These are phyloP conservation scores for Dromius quadrimaculatus DNA, from an alignment of 2,888 invertebrate species.

Conservation along the genomic window DNA sequence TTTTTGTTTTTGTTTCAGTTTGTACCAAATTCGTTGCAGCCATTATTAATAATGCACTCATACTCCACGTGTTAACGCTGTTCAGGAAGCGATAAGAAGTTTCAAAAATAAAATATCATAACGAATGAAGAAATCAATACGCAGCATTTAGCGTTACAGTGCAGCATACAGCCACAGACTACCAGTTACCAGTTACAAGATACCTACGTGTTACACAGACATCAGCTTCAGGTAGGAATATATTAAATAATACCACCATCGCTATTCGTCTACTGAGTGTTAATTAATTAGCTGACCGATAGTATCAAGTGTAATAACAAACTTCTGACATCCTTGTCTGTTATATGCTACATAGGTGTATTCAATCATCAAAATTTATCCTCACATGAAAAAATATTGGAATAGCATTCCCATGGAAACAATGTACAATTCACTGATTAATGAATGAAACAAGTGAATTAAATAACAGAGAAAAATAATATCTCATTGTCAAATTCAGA, in stretches of 20 bases:
- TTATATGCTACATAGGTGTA: background rate
- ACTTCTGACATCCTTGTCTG: conserved; percentile 24
- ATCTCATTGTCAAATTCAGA: conserved; percentile 26
- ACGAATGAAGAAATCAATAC: conserved; percentile 50
- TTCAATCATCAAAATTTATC: background rate
- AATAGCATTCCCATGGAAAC: background rate
- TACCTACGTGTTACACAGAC: too few relatives aligned
- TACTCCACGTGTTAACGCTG: conserved; percentile 39
- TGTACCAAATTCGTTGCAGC: conserved; percentile 29
- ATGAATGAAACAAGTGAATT: background rate
- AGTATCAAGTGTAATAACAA: conserved; percentile 10
- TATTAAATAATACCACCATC: conserved; percentile 19
- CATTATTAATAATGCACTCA: conserved; percentile 47
- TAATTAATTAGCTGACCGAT: conserved; percentile 33
- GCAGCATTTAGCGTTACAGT: conserved; percentile 42
- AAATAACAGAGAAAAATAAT: conserved; percentile 32
- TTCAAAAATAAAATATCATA: conserved; percentile 50
- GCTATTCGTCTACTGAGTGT: conserved; percentile 33
- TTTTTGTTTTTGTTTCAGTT: conserved; percentile 1
- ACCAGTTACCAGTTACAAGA: background rate
- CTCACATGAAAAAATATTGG: background rate
- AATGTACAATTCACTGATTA: background rate
- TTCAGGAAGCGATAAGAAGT: conserved; percentile 50
- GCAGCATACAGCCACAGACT: background rate
- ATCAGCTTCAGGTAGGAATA: background rate